Conservation (phyloP, 2,113 vertebrate genomes). For the Pseudonaja textilis region DNA sequence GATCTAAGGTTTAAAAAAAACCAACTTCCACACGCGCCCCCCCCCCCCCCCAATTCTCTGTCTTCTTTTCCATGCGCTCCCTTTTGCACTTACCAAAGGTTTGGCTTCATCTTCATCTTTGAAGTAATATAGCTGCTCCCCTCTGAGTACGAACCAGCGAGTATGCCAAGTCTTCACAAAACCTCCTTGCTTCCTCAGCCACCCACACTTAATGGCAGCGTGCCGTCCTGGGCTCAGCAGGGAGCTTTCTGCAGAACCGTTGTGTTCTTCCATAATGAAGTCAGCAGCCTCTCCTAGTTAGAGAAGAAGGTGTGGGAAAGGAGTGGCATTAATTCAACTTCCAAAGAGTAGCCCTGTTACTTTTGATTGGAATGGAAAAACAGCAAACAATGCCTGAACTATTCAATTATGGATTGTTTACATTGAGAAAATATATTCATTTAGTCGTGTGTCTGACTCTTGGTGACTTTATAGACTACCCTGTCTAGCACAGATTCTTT, state of each 20-base stretch:
- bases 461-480: no score
- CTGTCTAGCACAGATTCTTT: no score
- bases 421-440: not conserved
- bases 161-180: slow-evolving; percentile 99
- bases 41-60: no score
- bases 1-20: not conserved
- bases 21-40: accelerated
- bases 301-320: slow-evolving; percentile 39
- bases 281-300: slow-evolving; percentile 60
- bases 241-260: slow-evolving; percentile 66
- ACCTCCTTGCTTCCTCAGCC: slow-evolving; percentile 98
- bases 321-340: not conserved
- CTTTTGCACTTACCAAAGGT: slow-evolving; percentile 82
- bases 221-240: slow-evolving; percentile 64
- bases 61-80: not conserved
- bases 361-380: not conserved
- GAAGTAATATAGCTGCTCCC: slow-evolving; percentile 92
- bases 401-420: not conserved
- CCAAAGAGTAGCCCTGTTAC: not conserved
- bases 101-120: slow-evolving; percentile 98
- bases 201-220: slow-evolving; percentile 82
- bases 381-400: accelerated
- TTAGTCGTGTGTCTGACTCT: no score
- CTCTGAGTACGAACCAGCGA: slow-evolving; percentile 95
- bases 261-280: slow-evolving; percentile 84